These are phyloP conservation scores for Puntigrus tetrazona DNA, from an alignment of 2,113 vertebrate genomes.

Conservation along the genomic window DNA sequence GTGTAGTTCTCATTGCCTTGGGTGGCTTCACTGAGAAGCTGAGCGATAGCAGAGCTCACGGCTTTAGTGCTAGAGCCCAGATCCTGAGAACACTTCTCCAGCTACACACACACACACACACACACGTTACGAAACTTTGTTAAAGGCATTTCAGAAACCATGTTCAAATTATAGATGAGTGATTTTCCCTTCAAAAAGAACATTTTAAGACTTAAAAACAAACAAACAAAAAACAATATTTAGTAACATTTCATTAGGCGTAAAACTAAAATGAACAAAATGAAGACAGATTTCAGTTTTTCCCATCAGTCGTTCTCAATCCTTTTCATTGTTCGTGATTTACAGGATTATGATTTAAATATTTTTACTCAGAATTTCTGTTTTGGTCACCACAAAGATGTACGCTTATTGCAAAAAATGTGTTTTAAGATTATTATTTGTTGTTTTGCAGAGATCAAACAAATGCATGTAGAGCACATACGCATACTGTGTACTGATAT, in stretches of 20 bases:
- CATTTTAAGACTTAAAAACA: not conserved
- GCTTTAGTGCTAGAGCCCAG: slow-evolving; percentile 94
- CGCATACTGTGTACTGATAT: not conserved
- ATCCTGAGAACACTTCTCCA: slow-evolving; percentile 94
- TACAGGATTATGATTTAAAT: not conserved
- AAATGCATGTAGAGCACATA: not conserved
- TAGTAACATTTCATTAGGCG: not conserved
- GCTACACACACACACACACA: slow-evolving; percentile 69
- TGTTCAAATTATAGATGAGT: not conserved
- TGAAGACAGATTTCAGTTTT: not conserved
- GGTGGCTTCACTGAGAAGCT: slow-evolving; percentile 91
- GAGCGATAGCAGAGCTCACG: slow-evolving; percentile 90
- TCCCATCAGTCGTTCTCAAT: not conserved
- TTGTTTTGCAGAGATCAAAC: not conserved
- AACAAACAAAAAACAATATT: not conserved
- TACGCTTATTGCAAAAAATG: not conserved
- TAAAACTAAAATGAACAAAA: not conserved
- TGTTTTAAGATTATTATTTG: not conserved
- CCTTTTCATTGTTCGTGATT: not conserved
- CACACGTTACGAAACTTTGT: not conserved
- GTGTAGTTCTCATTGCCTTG: slow-evolving; percentile 98
- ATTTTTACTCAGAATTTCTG: not conserved
- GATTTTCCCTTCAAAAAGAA: not conserved
- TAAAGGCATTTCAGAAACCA: not conserved
- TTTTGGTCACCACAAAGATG: not conserved